Conservation (phyloP, 2,113 vertebrate species). For the Tautogolabrus adspersus region DNA sequence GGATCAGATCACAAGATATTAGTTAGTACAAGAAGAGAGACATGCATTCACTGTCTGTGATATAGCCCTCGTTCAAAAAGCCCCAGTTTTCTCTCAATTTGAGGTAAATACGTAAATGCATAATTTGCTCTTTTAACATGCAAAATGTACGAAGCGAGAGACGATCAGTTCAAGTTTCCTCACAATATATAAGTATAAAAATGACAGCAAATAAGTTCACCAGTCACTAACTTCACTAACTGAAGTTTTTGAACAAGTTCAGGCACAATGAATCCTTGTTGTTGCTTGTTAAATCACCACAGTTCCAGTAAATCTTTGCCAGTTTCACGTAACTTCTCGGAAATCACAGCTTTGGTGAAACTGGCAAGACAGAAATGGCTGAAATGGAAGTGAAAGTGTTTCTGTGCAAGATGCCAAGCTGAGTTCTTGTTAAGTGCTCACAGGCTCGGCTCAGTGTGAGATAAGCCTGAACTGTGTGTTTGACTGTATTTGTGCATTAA, state of each 20-base stretch:
- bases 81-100: no score
- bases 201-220: not conserved
- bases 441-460: not conserved
- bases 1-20: no score
- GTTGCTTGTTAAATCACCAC: not conserved
- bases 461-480: not conserved
- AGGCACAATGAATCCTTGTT: not conserved
- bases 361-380: not conserved
- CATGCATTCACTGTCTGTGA: no score
- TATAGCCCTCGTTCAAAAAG: no score
- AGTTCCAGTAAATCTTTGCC: not conserved
- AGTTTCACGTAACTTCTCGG: not conserved
- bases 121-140: no score
- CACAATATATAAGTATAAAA: no score
- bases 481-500: slow-evolving; percentile 5
- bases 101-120: no score
- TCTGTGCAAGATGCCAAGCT: not conserved
- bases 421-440: slow-evolving; percentile 11
- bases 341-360: not conserved
- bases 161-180: no score
- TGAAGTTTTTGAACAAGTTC: not conserved
- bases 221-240: not conserved
- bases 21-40: no score
- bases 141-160: no score
- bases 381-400: slow-evolving; percentile 5